Base-by-base conservation (phyloP, 2,888 invertebrate genomes). In the Conops quadrifasciatus region DNA sequence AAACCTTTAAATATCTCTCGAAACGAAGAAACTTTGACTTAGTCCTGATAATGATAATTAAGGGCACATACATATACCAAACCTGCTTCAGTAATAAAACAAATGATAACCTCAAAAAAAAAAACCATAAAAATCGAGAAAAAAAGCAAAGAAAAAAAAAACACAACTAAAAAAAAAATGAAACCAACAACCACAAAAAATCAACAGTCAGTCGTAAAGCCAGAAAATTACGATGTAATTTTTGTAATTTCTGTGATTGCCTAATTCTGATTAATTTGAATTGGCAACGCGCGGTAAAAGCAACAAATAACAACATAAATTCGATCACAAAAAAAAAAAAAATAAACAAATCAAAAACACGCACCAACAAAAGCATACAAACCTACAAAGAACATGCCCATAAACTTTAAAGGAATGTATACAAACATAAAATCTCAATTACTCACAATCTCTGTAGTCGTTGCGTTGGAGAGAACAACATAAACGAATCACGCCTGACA, bases 231-330 rank as follows among this genome's bases (percentile, higher is more conserved):
- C 83, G 78, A 77, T 82, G 81, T 81, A 82, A 82, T 83, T 82
- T 83, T 82, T 81, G 81, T 83, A 83, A 82, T 83, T 82, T 83
- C 83, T 83, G 83, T 82, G 83, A 83, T 83, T 82, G 83, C 80
- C 79, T 82, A 82, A 82, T 82, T 82, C 81, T 82, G 83, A 82
- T 82, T 82, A 82, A 82, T 83, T 82, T 79, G 81, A 81, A 82
- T 82, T 81, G 80, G 78, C 76, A 72, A 66, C 68, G 78, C 75
- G 36, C 36, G 36, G 9, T 9, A 9, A 9, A 4, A 36, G 36
- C 36, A 36, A 36, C 4, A 7, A 9, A 36, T 36, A 36, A 36
- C 36, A 36, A 36, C 36, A 36, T 36, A 36, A 36, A 36, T 36
- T 36, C 36, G 36, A 36, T 36, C 58, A 28, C 7, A 67, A 43